These are phyloP conservation scores for Acronicta aceris DNA, from an alignment of 2,888 invertebrate species.

Conservation along the genomic window DNA sequence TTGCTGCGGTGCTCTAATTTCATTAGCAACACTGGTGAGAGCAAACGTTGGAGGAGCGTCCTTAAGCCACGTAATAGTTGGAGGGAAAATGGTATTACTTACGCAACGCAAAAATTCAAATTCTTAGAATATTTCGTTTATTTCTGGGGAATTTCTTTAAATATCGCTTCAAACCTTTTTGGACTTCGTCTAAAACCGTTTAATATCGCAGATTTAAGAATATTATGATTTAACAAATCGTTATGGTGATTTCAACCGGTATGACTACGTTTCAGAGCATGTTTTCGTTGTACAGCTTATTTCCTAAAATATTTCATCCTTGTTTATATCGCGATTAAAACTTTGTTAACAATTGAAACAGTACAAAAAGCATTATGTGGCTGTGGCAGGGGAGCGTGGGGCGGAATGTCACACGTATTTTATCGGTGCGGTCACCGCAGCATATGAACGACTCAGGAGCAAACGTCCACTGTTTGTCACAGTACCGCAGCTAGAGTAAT, in stretches of 20 bases:
- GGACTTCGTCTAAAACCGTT: not conserved
- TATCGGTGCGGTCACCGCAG: slow-evolving; percentile 62
- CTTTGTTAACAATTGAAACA: slow-evolving; percentile 51
- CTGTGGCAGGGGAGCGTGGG: slow-evolving; percentile 37
- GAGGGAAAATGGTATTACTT: slow-evolving; percentile 47
- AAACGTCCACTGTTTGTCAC: slow-evolving; percentile 73
- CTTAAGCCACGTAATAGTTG: slow-evolving; percentile 59
- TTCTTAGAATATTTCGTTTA: slow-evolving; percentile 28
- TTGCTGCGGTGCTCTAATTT: slow-evolving; percentile 71
- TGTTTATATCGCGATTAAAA: slow-evolving; percentile 43
- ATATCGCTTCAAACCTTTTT: slow-evolving; percentile 16
- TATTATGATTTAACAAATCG: no score
- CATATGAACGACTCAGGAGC: slow-evolving; percentile 66
- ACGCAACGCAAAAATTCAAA: slow-evolving; percentile 41
- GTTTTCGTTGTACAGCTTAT: no score
- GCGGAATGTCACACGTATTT: slow-evolving; percentile 63
- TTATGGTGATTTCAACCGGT: no score
- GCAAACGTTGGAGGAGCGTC: slow-evolving; percentile 49
- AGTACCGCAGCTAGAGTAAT: slow-evolving; percentile 68
- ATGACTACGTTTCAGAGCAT: no score
- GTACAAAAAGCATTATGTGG: slow-evolving; percentile 52
- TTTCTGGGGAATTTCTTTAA: slow-evolving; percentile 28
- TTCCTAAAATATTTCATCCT: slow-evolving; percentile 8
- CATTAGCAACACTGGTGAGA: slow-evolving; percentile 69
- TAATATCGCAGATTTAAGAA: not conserved